Percentiles rank a stretch among this genome's conserved stretches.
Conservation (phyloP, 2,888 invertebrate species). For the Eupithecia inturbata region DNA sequence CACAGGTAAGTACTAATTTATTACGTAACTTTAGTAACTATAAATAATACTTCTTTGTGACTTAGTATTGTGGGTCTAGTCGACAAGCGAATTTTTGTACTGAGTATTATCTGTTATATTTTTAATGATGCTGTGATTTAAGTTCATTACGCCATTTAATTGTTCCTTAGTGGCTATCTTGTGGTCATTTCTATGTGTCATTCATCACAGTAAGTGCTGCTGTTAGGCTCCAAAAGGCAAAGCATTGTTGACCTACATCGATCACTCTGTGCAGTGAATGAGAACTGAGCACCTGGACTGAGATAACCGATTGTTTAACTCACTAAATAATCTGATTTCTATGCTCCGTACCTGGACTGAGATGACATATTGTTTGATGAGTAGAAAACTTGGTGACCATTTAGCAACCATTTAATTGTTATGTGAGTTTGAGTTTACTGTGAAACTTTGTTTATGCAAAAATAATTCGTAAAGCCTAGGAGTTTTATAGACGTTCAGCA, state of each 20-base stretch:
- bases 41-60: not conserved
- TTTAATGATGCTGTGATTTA: not conserved
- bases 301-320: not conserved
- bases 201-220: conserved; percentile 12
- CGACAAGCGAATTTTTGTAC: not conserved
- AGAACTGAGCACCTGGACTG: conserved; percentile 26
- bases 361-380: not conserved
- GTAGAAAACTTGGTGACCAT: not conserved
- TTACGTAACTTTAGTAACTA: too few relatives aligned
- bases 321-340: not conserved
- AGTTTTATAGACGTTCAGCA: not conserved
- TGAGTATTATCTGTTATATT: not conserved
- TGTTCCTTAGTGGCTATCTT: not conserved
- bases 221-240: conserved; percentile 44
- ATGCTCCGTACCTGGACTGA: not conserved
- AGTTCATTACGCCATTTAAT: conserved; percentile 1
- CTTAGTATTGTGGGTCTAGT: not conserved
- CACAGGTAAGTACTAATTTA: too few relatives aligned
- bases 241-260: conserved; percentile 51
- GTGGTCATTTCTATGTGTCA: conserved; percentile 20
- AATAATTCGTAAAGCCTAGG: not conserved
- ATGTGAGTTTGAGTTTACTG: not conserved
- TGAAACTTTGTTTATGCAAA: not conserved
- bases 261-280: conserved; percentile 30
- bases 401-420: not conserved